These are phyloP conservation scores for Antheraea pernyi DNA, from an alignment of 1,140 invertebrate genomes.

Conservation along the genomic window DNA sequence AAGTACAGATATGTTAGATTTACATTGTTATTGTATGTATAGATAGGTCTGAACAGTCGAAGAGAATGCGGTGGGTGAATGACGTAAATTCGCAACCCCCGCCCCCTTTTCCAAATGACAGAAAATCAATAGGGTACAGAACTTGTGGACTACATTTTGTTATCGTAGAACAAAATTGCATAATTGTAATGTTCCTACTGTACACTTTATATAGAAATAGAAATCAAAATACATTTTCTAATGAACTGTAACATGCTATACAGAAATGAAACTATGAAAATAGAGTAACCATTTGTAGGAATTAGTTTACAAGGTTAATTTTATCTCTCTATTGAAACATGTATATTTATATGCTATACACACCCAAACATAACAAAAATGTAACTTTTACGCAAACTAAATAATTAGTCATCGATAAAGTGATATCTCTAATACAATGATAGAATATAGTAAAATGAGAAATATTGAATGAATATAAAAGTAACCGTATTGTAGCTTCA, in stretches of 20 bases:
- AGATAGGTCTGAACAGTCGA: no score
- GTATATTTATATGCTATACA: not conserved
- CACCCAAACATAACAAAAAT: constrained; percentile 7
- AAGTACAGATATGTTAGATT: no score
- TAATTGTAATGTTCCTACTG: not conserved
- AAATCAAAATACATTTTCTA: not conserved
- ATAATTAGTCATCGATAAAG: constrained; percentile 53
- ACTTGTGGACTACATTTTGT: not conserved
- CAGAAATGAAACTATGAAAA: not conserved
- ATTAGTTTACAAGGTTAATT: not conserved
- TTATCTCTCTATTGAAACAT: not conserved
- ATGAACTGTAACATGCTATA: not conserved
- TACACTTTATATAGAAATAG: not conserved
- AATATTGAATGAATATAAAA: not conserved
- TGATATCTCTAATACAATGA: constrained; percentile 4
- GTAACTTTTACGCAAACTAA: constrained; percentile 9
- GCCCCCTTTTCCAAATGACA: constrained; percentile 46
- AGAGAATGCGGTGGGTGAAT: constrained; percentile 13
- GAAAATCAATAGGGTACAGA: constrained; percentile 59
- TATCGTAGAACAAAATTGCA: not conserved
- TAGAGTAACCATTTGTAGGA: not conserved
- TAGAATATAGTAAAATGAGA: not conserved
- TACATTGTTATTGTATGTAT: no score
- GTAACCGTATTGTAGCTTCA: not conserved
- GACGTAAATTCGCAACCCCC: constrained; percentile 47